Conservation (phyloP, 2,888 invertebrate genomes). For the Monopis laevigella region DNA sequence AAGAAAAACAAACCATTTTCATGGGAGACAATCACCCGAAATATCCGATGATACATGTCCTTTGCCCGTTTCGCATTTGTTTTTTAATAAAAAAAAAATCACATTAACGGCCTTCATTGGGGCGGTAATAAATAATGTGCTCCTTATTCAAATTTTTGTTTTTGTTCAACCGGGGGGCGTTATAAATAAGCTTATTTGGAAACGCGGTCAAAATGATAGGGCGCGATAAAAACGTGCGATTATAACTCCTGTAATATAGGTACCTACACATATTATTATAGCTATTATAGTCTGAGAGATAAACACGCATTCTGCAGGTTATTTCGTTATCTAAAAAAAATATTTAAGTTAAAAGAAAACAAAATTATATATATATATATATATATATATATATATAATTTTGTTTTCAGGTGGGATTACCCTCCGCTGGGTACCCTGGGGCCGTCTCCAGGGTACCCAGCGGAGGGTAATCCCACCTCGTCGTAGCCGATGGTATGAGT, state of each 20-base stretch:
- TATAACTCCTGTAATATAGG: too few relatives aligned
- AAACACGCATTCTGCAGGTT: not conserved
- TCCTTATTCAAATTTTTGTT: constrained; percentile 68
- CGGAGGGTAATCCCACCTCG: too few relatives aligned
- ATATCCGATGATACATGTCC: constrained; percentile 65
- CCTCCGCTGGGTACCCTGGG: too few relatives aligned
- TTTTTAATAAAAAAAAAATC: constrained; percentile 65
- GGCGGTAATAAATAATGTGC: constrained; percentile 66
- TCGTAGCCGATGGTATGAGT: too few relatives aligned
- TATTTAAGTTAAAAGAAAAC: too few relatives aligned
- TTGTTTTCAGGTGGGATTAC: too few relatives aligned
- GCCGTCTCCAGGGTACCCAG: too few relatives aligned
- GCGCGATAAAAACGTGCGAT: constrained; percentile 51
- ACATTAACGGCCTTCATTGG: constrained; percentile 68
- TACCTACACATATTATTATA: too few relatives aligned
- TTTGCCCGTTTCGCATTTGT: constrained; percentile 48
- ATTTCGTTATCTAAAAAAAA: not conserved
- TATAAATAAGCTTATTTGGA: constrained; percentile 68
- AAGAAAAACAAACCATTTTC: constrained; percentile 22
- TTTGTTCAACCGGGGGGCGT: constrained; percentile 59
- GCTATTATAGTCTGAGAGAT: too few relatives aligned
- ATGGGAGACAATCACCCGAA: constrained; percentile 58
- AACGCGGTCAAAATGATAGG: constrained; percentile 53
- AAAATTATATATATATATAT: too few relatives aligned
- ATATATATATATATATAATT: too few relatives aligned